phyloP scores from a whole-genome alignment of 2,888 invertebrate genomes.

The Volucella bombylans region DNA sequence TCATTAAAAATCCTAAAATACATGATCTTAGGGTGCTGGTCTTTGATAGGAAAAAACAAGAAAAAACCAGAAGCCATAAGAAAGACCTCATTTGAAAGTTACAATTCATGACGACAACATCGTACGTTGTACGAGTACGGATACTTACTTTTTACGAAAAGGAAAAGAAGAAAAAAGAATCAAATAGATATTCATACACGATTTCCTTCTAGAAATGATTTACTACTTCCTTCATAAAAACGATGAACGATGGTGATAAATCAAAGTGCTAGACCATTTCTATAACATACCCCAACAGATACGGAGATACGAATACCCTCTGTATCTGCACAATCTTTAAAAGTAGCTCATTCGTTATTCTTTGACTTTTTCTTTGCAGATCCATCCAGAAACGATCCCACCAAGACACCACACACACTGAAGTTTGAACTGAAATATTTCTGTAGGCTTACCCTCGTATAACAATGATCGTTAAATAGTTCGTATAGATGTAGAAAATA shows the following conservation, averaged over 20 bases:
- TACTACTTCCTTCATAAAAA: conserved; percentile 56
- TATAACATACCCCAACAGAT: too few species aligned
- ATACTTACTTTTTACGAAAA: background rate
- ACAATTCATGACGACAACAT: conserved; percentile 45
- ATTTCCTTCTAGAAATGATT: conserved; percentile 47
- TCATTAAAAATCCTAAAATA: conserved; percentile 19
- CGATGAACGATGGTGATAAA: conserved; percentile 45
- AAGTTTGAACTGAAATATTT: conserved; percentile 7
- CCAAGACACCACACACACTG: conserved; percentile 37
- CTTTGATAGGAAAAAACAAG: background rate
- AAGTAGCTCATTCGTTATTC: conserved; percentile 11
- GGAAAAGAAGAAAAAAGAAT: background rate
- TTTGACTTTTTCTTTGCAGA: conserved; percentile 46
- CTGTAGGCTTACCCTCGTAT: background rate
- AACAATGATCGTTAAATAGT: conserved; percentile 65
- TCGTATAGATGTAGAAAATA: conserved; percentile 9
- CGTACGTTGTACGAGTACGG: conserved; percentile 19
- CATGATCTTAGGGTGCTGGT: conserved; percentile 22
- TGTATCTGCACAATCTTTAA: conserved; percentile 44
- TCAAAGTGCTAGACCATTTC: conserved; percentile 48
- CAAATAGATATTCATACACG: too few species aligned
- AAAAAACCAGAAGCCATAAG: conserved; percentile 1
- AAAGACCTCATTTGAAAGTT: conserved; percentile 46
- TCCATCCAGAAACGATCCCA: conserved; percentile 57
- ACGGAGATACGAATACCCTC: conserved; percentile 15